A percentile compares a stretch with the other conserved stretches of the same genome.
phyloP scores from a whole-genome alignment of 1,140 invertebrate species.

The Araneus ventricosus region DNA sequence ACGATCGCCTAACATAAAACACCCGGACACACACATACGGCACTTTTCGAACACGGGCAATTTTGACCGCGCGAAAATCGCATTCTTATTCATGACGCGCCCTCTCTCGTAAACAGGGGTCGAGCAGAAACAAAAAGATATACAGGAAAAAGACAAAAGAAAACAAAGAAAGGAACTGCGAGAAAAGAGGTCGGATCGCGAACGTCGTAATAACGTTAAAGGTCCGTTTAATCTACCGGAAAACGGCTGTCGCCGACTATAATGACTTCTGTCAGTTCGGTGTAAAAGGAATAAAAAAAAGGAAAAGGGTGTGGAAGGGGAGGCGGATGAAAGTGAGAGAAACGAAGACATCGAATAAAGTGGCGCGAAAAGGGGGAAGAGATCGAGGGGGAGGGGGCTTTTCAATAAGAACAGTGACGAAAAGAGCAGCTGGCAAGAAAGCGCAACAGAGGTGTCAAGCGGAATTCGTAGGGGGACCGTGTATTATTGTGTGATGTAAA shows the following conservation, averaged over 20 bases:
- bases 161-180: too few relatives aligned
- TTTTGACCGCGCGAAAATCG: background rate
- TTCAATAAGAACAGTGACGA: constrained; percentile 63
- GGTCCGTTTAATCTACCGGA: constrained; percentile 71
- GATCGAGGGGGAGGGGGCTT: background rate
- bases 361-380: background rate
- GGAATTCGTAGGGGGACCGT: background rate
- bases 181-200: background rate
- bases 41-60: constrained; percentile 8
- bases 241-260: constrained; percentile 70
- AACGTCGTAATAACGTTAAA: constrained; percentile 70
- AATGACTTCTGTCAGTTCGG: constrained; percentile 67
- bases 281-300: constrained; percentile 59
- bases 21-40: background rate
- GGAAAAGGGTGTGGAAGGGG: background rate
- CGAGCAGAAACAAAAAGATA: background rate
- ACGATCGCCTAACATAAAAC: background rate
- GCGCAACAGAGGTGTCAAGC: constrained; percentile 57
- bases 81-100: constrained; percentile 41
- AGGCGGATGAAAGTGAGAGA: constrained; percentile 26
- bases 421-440: constrained; percentile 18
- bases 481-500: constrained; percentile 45
- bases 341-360: constrained; percentile 38
- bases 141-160: background rate
- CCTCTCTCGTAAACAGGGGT: constrained; percentile 36